These are phyloP conservation scores for Rhinogobius similis DNA, from an alignment of 2,113 vertebrate species.

Conservation along the genomic window DNA sequence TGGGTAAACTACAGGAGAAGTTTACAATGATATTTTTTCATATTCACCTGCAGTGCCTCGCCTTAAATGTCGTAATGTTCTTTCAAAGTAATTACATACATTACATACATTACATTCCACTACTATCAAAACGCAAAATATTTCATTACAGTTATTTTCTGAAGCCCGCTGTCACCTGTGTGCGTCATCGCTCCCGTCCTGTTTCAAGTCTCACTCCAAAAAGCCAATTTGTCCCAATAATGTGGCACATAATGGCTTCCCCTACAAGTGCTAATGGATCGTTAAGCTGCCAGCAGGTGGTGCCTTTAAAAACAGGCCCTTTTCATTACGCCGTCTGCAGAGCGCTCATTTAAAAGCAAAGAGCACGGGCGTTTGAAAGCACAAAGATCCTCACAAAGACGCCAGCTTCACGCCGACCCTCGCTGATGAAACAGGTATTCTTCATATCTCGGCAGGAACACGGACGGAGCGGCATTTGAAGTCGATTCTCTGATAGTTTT, in stretches of 20 bases:
- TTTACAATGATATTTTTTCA: no score
- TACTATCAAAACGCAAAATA: neutral
- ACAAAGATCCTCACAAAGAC: neutral
- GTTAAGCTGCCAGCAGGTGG: slow-evolving; percentile 12
- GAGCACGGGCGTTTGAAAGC: neutral
- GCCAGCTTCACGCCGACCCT: neutral
- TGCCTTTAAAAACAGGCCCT: slow-evolving; percentile 4
- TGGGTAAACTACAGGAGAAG: no score
- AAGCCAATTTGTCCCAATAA: slow-evolving; percentile 5
- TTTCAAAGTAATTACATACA: no score
- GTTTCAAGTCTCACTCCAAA: neutral
- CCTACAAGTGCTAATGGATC: neutral
- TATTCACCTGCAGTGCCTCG: no score
- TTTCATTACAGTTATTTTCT: neutral
- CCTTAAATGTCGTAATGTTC: no score
- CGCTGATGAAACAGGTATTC: slow-evolving; percentile 9
- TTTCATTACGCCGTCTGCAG: neutral
- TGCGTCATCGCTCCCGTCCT: neutral
- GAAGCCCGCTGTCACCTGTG: neutral
- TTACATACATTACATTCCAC: no score
- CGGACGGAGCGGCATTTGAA: slow-evolving; percentile 11
- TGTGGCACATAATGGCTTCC: neutral
- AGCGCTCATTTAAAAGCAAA: neutral
- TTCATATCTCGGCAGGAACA: neutral
- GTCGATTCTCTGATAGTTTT: slow-evolving; percentile 13